phyloP scores from a whole-genome alignment of 2,113 vertebrate genomes.

The Meles meles region DNA sequence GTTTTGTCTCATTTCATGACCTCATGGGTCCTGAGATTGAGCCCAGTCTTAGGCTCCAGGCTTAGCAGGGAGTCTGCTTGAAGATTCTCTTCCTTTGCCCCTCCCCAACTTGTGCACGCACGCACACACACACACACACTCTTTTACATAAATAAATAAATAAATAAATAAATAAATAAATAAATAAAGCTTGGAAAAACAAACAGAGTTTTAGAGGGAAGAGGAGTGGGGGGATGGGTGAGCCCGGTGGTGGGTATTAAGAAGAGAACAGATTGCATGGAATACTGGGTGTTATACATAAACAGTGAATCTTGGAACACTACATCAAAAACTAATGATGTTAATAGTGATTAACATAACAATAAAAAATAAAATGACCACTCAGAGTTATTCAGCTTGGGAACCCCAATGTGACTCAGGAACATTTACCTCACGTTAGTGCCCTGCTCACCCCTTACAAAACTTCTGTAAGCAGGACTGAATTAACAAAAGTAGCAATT shows the following conservation, averaged over 20 bases:
- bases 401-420: neutral
- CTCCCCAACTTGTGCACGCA: neutral
- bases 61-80: neutral
- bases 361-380: neutral
- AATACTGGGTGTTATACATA: too few relatives aligned
- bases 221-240: too few relatives aligned
- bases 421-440: neutral
- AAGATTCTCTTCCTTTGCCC: neutral
- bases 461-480: neutral
- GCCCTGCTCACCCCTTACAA: neutral
- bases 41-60: neutral
- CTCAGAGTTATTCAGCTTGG: neutral
- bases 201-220: too few relatives aligned
- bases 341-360: too few relatives aligned
- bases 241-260: neutral
- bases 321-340: too few relatives aligned
- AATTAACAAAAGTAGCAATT: neutral
- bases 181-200: neutral
- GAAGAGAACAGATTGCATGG: too few relatives aligned
- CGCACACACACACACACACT: too few relatives aligned
- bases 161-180: neutral
- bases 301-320: too few relatives aligned
- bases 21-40: neutral
- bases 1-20: neutral
- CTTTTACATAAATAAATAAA: neutral